Evolutionary conservation across 2,888 invertebrate species (phyloP).

Genomic region (Habroteleia sp.): DNA sequence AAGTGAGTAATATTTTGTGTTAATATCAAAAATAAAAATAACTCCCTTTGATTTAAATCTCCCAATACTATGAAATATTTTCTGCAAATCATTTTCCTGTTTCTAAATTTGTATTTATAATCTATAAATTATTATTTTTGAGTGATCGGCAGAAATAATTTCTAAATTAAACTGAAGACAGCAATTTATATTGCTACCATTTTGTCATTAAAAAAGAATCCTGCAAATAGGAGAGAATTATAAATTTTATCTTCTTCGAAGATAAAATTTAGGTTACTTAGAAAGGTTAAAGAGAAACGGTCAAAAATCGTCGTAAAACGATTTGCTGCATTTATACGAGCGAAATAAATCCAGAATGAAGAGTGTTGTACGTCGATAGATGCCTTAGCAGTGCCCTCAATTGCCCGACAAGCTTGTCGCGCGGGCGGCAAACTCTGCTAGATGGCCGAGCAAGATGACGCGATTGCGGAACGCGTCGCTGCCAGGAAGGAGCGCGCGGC

Average conservation of each 20-base stretch:
- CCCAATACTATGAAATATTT: too few relatives aligned
- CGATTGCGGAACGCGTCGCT: constrained; percentile 12
- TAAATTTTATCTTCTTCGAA: not conserved
- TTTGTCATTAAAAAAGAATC: too few relatives aligned
- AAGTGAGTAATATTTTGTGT: too few relatives aligned
- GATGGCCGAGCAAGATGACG: constrained; percentile 31
- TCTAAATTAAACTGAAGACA: too few relatives aligned
- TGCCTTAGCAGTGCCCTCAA: constrained; percentile 54
- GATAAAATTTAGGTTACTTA: not conserved
- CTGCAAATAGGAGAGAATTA: constrained; percentile 2
- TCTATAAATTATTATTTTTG: too few relatives aligned
- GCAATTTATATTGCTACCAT: too few relatives aligned
- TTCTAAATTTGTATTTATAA: too few relatives aligned
- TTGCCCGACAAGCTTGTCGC: constrained; percentile 41
- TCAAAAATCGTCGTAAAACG: constrained; percentile 18
- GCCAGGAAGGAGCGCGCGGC: constrained; percentile 18
- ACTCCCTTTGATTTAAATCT: too few relatives aligned
- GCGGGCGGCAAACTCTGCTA: constrained; percentile 3
- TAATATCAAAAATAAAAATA: too few relatives aligned
- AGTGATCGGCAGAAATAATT: too few relatives aligned
- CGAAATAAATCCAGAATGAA: constrained; percentile 42
- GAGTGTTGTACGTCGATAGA: constrained; percentile 54
- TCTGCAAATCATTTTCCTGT: too few relatives aligned
- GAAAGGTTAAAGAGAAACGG: constrained; percentile 8
- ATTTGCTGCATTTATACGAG: constrained; percentile 17